Percentiles rank a stretch among this genome's conserved stretches.
Conservation (phyloP, 1,140 invertebrate genomes). For the Magallana angulata region DNA sequence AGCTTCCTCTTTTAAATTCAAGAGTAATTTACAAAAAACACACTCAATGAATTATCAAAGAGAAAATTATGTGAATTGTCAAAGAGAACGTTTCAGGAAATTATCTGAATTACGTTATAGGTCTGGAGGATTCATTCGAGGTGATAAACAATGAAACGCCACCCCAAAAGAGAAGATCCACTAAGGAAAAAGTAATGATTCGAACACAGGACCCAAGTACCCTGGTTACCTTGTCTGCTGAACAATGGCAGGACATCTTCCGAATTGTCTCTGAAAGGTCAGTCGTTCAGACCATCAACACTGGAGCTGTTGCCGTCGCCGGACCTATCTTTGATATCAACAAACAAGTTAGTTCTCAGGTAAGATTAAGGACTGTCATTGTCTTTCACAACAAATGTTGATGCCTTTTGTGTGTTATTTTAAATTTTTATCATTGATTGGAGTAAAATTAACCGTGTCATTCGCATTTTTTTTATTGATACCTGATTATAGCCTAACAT, state of each 20-base stretch:
- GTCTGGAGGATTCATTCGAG: slow-evolving; percentile 37
- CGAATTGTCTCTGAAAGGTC: not conserved
- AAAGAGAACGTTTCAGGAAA: no score
- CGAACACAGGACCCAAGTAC: not conserved
- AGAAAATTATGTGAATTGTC: no score
- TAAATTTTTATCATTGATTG: no score
- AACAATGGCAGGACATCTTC: slow-evolving; percentile 7
- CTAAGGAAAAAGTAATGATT: slow-evolving; percentile 1
- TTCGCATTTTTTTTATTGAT: no score
- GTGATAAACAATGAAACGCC: not conserved
- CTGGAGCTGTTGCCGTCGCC: not conserved
- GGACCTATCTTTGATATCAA: slow-evolving; percentile 42
- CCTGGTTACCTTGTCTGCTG: not conserved
- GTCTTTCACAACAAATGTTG: no score
- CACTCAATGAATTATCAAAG: no score
- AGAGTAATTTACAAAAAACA: no score
- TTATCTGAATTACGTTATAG: not conserved
- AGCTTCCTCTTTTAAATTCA: no score
- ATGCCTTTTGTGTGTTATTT: no score
- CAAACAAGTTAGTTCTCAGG: not conserved
- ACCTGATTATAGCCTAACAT: no score
- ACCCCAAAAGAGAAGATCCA: not conserved
- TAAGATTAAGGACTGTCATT: no score
- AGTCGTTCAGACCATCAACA: not conserved
- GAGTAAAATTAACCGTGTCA: no score